Evolutionary conservation across 2,888 invertebrate species (phyloP).

Genomic region (Melinaea marsaeus): DNA sequence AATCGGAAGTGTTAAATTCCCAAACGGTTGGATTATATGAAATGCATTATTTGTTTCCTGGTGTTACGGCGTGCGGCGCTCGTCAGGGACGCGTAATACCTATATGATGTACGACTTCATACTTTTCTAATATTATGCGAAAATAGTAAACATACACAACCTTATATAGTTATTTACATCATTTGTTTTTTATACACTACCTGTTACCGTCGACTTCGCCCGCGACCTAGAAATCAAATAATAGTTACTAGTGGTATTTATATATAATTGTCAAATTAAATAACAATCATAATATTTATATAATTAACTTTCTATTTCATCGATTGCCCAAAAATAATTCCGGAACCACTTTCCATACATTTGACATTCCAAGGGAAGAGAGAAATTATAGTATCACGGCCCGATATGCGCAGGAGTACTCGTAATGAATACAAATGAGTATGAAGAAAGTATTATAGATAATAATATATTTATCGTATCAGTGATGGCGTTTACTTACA

Average conservation of each 20-base stretch:
- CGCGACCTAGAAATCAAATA: no score
- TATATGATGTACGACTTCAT: not conserved
- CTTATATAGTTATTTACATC: no score
- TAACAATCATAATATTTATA: not conserved
- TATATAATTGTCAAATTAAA: no score
- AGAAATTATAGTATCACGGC: conserved; percentile 68
- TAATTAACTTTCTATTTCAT: conserved; percentile 70
- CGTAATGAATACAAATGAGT: conserved; percentile 62
- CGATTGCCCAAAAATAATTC: conserved; percentile 67
- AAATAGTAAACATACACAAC: no score
- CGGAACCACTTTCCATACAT: conserved; percentile 69
- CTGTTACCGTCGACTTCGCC: no score
- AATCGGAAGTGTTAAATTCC: conserved; percentile 30
- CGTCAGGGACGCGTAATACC: not conserved
- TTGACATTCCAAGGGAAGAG: conserved; percentile 69
- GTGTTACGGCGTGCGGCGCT: conserved; percentile 17
- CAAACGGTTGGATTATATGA: conserved; percentile 30
- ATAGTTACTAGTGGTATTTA: no score
- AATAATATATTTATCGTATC: conserved; percentile 63
- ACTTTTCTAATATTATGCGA: no score
- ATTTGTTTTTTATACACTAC: no score
- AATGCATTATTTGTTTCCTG: conserved; percentile 29
- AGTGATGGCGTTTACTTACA: conserved; percentile 21
- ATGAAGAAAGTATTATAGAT: conserved; percentile 65
- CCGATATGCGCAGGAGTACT: conserved; percentile 51